Conservation (phyloP, 1,140 invertebrate species). For the Acromyrmex charruanus region DNA sequence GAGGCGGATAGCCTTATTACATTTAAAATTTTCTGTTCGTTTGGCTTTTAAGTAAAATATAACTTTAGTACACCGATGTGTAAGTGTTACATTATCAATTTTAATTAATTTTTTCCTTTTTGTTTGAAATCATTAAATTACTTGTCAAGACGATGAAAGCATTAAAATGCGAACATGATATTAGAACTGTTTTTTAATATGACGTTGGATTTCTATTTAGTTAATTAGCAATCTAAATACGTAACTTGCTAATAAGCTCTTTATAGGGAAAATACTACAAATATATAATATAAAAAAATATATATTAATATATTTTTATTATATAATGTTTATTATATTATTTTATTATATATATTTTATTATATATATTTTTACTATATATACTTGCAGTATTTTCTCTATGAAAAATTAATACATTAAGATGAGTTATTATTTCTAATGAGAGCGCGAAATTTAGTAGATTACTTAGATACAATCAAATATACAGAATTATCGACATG, state of each 20-base stretch:
- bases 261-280: too few relatives aligned
- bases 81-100: neutral
- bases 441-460: neutral
- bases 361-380: neutral
- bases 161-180: neutral
- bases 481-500: slow-evolving; percentile 19
- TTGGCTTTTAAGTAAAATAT: neutral
- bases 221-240: too few relatives aligned
- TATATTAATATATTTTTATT: neutral
- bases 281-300: too few relatives aligned
- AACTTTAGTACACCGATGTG: neutral
- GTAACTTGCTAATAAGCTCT: too few relatives aligned
- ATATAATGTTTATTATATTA: neutral
- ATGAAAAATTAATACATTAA: neutral
- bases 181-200: neutral
- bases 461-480: neutral
- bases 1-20: neutral
- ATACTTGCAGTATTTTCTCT: neutral
- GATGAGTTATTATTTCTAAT: neutral
- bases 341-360: neutral
- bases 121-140: neutral
- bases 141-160: neutral
- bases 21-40: neutral
- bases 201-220: too few relatives aligned
- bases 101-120: slow-evolving; percentile 18